Base-by-base conservation (phyloP, 2,888 invertebrate genomes). In the Callimorpha dominula region DNA sequence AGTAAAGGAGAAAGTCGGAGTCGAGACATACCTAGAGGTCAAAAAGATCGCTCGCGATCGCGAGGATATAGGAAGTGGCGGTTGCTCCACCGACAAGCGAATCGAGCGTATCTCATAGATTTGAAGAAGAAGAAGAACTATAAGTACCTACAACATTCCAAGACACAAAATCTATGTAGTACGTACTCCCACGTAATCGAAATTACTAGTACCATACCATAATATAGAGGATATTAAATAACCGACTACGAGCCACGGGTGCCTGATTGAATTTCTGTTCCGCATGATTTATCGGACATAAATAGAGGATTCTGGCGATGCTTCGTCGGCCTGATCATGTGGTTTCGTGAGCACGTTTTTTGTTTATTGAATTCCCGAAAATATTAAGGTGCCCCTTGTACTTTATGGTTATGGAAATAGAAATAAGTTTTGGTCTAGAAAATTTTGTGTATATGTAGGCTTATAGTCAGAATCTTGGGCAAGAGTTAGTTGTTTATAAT, bases 201-300 rank as follows among this genome's bases (percentile, higher is more conserved):
- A 65, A 70, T 20, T 43, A 66, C 43, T 60, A 31, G 31, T 69
- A 62, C 11, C 31, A 69, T 52, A 64, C 72, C 66, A 68, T 70
- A 77, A 77, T 73, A 76, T 71, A 74, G 60, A 49, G 72, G 70
- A 82, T 83, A 83, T 84, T 84, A 78, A 76, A 79, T 81, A 80
- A 85, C 81, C 78, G 70, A 79, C 74, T 78, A 71, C 79, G 79
- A 73, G 81, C 80, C 75, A 75, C 83, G 84, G 87, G 87, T 82
- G 85, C 83, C 86, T 89, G 90, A 93, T 93, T 92, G 90, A 93
- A 93, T 92, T 92, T 91, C 89, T 84, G 85, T 89, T 88, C 86
- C 88, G 86, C 87, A 89, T 93, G 92, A 92, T 93, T 91, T 92
- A 90, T 85, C 82, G 84, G 85, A 83, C 88, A 90, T 91, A 91